Evolutionary conservation across 2,888 invertebrate species (phyloP).

Genomic region (Spisula solida): DNA sequence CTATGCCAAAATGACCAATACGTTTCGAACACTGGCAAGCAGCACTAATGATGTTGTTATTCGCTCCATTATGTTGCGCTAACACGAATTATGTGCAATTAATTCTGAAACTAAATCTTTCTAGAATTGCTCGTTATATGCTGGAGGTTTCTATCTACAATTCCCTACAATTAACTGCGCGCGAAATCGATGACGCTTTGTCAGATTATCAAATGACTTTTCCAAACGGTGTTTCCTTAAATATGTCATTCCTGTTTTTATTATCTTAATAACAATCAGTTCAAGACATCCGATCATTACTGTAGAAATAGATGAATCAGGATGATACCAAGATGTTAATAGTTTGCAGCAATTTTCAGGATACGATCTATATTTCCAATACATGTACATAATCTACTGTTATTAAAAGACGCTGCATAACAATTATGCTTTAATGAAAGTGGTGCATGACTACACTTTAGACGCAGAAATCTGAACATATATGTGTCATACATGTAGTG

Average conservation of each 20-base stretch:
- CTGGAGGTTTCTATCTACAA: not conserved
- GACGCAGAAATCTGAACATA: too few species aligned
- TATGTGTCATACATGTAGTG: too few species aligned
- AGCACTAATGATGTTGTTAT: too few species aligned
- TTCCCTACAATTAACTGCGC: not conserved
- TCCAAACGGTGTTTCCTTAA: not conserved
- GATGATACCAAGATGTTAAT: not conserved
- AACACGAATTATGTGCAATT: too few species aligned
- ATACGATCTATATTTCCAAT: not conserved
- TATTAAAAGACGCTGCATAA: not conserved
- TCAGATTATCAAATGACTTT: not conserved
- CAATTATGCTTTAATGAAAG: not conserved
- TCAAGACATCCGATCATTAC: not conserved
- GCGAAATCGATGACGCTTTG: too few species aligned
- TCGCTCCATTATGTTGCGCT: too few species aligned
- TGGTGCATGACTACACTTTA: not conserved
- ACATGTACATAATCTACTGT: not conserved
- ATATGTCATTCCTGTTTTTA: not conserved
- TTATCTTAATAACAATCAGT: conserved; percentile 4
- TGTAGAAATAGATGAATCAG: not conserved
- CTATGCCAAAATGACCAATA: too few species aligned
- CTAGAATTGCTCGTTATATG: not conserved
- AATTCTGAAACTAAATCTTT: not conserved
- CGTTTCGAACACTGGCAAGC: too few species aligned
- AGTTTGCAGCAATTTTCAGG: not conserved